Evolutionary conservation across 2,888 invertebrate species (phyloP), one percentile per base, ranked within the genome.

Genomic region (Lepidocyrtinus sp.): DNA sequence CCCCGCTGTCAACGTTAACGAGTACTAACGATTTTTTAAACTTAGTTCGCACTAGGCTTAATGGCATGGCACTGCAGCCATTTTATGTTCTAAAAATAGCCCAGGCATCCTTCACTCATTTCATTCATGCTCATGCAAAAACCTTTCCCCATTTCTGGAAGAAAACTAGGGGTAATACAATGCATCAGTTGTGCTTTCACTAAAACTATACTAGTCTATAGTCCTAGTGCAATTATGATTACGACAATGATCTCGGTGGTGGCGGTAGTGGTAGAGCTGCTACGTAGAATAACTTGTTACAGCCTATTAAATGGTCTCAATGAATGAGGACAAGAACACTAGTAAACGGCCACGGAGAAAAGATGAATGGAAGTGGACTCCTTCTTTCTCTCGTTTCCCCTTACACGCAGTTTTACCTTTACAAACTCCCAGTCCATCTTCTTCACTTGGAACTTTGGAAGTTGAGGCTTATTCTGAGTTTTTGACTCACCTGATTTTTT

Each of bases 181-280:
- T n/a, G 17, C 59, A 3, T 22, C 59, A 9, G 5, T 12, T 12
- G 36, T 12, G n/a, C 12, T 36, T 36, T 36, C 36, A 9, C 36
- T 36, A 12, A 9, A 36, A 12, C 36, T 9, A 21, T 59, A 59
- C 59, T 22, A 59, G 15, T 36, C 5, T 22, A 12, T 22, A 19
- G 59, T 59, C 59, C 59, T 59, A 21, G 59, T 59, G 22, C 50
- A 59, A 59, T 59, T 59, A 59, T 59, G 59, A 59, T 59, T 59
- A 59, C 21, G 59, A 3, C 3, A 59, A 2, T 55, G 7, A n/a
- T n/a, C n/a, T n/a, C 55, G 7, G 55, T 5, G 55, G 55, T 55
- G 55, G n/a, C 36, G 36, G 36, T 36, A 36, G n/a, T 12, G 55
- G 7, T n/a, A n/a, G n/a, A 15, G 55, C n/a, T 55, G n/a, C n/a